Base-by-base conservation (phyloP, 2,888 invertebrate species). In the Octonoba sinensis region DNA sequence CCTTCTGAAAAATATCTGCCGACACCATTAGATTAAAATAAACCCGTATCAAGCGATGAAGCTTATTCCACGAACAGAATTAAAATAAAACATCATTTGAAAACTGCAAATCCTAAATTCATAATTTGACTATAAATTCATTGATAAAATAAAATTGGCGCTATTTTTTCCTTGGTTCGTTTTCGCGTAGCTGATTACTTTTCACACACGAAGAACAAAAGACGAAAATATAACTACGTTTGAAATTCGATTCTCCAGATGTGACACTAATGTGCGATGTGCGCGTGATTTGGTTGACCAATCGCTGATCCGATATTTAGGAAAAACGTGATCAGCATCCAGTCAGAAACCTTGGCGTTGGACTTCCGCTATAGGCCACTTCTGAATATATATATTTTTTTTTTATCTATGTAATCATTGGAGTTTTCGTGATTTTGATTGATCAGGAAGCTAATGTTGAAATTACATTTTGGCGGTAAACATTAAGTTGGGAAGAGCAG, bases 261-360 rank as follows among this genome's bases (percentile, higher is more conserved):
- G 79, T 73, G 79, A 74, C 79, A 73, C 62, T 73, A 73, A 73
- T 79, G 79, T 67, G 67, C 54, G 67, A 62, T 51, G 59, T 51
- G 79, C 47, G 79, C 79, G 79, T 81, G 79, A 73, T 81, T 69
- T 60, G 79, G 67, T 36, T 73, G 64, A 47, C 79, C 79, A 81
- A 79, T 73, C 27, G 69, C 16, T 51, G 73, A 73, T 69, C 46
- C 67, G 73, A 73, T 73, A 81, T 72, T 73, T 60, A 73, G 69
- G 77, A 70, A 44, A 64, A 51, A 81, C 79, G 79, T 81, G 79
- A 81, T 81, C 73, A 64, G 79, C 73, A 81, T 81, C 62, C 60
- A 73, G 62, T 73, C 56, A 56, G 16, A 67, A 49, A 54, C 36
- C 59, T 36, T 22, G 60, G 54, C 69, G 54, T 56, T 69, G 24